phyloP scores from a whole-genome alignment of 2,797 vertebrate genomes.

The Falco naumanni region DNA sequence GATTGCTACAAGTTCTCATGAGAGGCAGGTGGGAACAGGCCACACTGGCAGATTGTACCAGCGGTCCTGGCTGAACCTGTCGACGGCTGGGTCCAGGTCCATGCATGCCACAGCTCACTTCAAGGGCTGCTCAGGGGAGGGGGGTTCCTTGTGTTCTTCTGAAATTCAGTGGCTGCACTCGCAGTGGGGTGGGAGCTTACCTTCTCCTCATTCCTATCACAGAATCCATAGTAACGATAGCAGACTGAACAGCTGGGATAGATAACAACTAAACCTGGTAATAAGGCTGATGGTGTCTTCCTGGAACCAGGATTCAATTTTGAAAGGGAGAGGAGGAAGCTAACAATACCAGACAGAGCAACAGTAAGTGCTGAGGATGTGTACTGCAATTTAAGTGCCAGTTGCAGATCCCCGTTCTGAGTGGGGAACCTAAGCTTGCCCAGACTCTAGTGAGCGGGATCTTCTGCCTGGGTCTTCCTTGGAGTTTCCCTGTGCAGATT shows the following conservation, averaged over 20 bases:
- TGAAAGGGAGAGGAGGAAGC: background rate
- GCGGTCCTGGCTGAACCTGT: background rate
- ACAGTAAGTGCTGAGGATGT: background rate
- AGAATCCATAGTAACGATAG: background rate
- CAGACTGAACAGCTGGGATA: background rate
- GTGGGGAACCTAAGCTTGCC: background rate
- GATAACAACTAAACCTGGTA: background rate
- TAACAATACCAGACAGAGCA: background rate
- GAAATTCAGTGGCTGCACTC: background rate
- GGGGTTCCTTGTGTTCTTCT: background rate
- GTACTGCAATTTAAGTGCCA: background rate
- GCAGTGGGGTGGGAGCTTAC: background rate
- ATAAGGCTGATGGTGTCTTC: background rate
- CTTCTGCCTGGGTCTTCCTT: background rate
- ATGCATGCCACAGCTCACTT: rapidly evolving
- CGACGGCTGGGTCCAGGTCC: background rate
- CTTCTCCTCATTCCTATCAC: background rate
- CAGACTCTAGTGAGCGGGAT: rapidly evolving
- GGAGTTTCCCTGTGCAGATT: background rate
- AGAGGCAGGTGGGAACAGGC: rapidly evolving
- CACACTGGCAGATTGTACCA: background rate
- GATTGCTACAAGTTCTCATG: background rate
- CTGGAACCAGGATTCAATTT: background rate
- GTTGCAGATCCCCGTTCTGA: background rate
- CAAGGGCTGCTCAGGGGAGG: background rate